A percentile compares a stretch with the other conserved stretches of the same genome.
These are phyloP conservation scores for Syrrhaptes paradoxus DNA, from an alignment of 2,113 vertebrate species.

Conservation along the genomic window DNA sequence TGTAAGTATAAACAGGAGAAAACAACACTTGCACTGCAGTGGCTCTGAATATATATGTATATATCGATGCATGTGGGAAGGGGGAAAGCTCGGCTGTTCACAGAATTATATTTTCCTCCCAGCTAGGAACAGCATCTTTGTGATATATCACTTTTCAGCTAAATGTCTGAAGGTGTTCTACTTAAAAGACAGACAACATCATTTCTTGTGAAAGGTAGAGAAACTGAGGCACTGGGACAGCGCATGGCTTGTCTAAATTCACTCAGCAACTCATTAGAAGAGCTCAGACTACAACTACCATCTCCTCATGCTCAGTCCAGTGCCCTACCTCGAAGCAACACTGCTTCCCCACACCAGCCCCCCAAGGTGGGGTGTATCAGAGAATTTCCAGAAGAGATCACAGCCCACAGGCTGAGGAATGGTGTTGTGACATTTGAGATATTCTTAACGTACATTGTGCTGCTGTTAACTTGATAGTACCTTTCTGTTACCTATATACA, in stretches of 20 bases:
- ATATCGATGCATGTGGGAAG: not conserved
- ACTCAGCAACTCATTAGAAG: not conserved
- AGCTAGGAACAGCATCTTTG: not conserved
- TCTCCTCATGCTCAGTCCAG: not conserved
- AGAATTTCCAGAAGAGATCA: not conserved
- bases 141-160: not conserved
- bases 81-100: not conserved
- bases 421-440: not conserved
- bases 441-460: not conserved
- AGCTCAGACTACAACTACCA: not conserved
- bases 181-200: not conserved
- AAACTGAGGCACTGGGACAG: not conserved
- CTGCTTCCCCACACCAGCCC: not conserved
- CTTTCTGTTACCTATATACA: not conserved
- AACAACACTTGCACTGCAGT: not conserved
- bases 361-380: not conserved
- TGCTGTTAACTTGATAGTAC: not conserved
- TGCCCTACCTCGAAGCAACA: not conserved
- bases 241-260: not conserved
- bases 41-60: not conserved
- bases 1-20: constrained; percentile 1
- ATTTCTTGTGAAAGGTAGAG: not conserved
- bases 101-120: not conserved
- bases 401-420: not conserved
- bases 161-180: not conserved